Base-by-base conservation (phyloP, 2,113 vertebrate species). In the Argyrosomus japonicus region DNA sequence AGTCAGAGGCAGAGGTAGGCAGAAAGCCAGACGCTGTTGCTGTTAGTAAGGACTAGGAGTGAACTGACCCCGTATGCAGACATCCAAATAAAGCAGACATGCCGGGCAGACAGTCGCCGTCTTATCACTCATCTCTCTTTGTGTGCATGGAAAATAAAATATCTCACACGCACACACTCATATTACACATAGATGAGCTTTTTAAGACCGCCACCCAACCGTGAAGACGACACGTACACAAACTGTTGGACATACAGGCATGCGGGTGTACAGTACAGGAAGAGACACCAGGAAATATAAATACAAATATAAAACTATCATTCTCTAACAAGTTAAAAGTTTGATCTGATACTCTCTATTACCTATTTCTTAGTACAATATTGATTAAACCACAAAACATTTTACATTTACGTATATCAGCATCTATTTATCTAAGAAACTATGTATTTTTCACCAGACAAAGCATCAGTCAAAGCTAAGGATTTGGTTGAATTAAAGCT, bases 61-160 rank as follows among this genome's bases (percentile, higher is more conserved):
- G 48, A 82, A 68, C 29, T 21, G 57, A 79, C 79, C 43, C 19
- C 5, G 21, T 54, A 68, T 50, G 50, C 58, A 86, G 68, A 78
- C 72, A 84, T 87, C 85, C 74, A 93, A 87, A 91, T 83, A 86
- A 68, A 82, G 81, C 79, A 76, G 82, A 86, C 80, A 45, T 23
- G 63, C 64, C 3, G 7, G 50, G 61, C 75, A 90, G 89, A 86
- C 78, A 75, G 86, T 68, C 75, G n/a, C 84, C n/a, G 23, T 77
- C 85, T 88, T 89, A 88, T 92, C 88, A 45, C 79, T 83, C 77
- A 75, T 88, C 86, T 73, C 71, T 68, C 62, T 88, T 71, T 86
- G 81, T 89, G 75, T 70, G 60, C 27, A 77, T 83, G 86, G 85
- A 93, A 92, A 92, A 90, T 67, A 63, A 64, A 84, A 81, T 67